Base-by-base conservation (phyloP, 2,888 invertebrate species). In the Patella pellucida region DNA sequence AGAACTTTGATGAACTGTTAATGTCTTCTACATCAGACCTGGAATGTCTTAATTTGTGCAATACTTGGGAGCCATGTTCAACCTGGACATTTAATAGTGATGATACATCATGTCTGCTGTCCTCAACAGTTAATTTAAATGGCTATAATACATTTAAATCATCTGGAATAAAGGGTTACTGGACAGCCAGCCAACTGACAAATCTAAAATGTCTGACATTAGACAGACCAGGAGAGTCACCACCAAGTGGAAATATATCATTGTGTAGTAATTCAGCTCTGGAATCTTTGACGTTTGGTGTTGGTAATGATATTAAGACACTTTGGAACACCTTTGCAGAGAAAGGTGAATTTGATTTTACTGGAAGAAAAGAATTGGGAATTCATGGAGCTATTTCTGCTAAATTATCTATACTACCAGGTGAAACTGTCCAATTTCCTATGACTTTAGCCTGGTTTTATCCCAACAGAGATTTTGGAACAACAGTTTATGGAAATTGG, bases 271-370 rank as follows among this genome's bases (percentile, higher is more conserved):
- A 62, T 62, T 41, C 9, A 41, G 41, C 41, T 9, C 11, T 62
- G 62, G 19, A 62, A 12, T 62, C 62, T 62, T 19, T 62, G 14
- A 62, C 62, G 19, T 62, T 62, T 62, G 62, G 62, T 12, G 62
- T 62, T 19, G 19, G 14, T 62, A 23, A 62, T 19, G 23, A 62
- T 62, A 23, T 62, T 11, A 19, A 23, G 1, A 12, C 62, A 11
- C 62, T 62, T 62, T 62, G 62, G 62, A 62, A 62, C 23, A 62
- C 62, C 23, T 62, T 62, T 62, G 62, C 62, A 62, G 23, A 7
- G 19, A 62, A 62, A 3, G 62, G 62, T 3, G 11, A 62, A 11
- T 62, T 62, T 23, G 12, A 11, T 23, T 62, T 62, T 14, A 15
- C 62, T 1, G 62, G 62, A 23, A 19, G 9, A 0, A 23, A 23